phyloP scores from a whole-genome alignment of 2,797 vertebrate species.

The Cossypha dichroa region DNA sequence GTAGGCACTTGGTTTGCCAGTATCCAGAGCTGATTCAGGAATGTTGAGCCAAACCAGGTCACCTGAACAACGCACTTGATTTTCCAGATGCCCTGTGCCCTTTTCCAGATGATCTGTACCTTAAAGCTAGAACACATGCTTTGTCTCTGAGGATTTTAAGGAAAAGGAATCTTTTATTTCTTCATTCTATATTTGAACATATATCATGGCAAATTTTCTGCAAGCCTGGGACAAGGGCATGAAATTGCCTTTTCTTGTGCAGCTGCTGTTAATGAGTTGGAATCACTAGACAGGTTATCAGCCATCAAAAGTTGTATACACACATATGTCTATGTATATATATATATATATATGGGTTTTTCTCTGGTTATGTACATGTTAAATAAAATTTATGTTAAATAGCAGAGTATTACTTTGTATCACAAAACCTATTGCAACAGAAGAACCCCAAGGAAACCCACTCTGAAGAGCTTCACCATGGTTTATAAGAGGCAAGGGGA shows the following conservation, averaged over 20 bases:
- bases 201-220: background rate
- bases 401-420: conserved; percentile 30
- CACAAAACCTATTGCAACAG: background rate
- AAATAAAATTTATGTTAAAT: conserved; percentile 72
- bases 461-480: background rate
- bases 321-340: background rate
- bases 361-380: conserved; percentile 67
- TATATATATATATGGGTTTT: background rate
- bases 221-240: background rate
- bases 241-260: background rate
- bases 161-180: background rate
- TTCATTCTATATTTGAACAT: background rate
- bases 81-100: background rate
- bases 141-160: background rate
- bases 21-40: background rate
- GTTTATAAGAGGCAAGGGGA: background rate
- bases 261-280: background rate
- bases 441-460: background rate
- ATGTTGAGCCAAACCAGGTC: background rate
- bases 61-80: background rate
- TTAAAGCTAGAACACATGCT: background rate
- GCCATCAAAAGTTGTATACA: background rate
- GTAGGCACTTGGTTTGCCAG: background rate
- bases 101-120: background rate
- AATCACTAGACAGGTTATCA: background rate